Conservation (phyloP, 2,797 vertebrate genomes). For the Poeciliopsis paucimaculata region DNA sequence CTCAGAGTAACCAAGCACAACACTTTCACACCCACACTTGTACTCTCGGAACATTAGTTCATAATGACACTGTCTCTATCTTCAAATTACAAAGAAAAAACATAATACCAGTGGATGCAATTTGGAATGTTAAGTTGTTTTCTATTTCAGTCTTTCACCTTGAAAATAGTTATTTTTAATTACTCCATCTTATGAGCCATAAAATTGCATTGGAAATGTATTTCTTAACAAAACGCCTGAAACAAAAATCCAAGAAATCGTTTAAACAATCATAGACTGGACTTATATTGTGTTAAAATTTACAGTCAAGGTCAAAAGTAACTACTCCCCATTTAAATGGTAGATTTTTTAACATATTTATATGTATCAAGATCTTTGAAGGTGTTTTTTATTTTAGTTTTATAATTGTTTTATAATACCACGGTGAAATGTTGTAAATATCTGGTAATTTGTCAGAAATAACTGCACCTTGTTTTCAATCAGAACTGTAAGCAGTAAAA, state of each 20-base stretch:
- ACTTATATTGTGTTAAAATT: too few relatives aligned
- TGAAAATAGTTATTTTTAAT: constrained; percentile 16
- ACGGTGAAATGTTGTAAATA: background rate
- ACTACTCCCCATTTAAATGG: background rate
- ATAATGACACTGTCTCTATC: background rate
- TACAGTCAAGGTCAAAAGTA: background rate
- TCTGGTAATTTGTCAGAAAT: too few relatives aligned
- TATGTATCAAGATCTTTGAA: too few relatives aligned
- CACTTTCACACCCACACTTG: background rate
- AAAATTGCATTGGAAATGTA: background rate
- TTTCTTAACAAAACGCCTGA: background rate
- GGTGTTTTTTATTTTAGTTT: background rate
- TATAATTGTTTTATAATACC: background rate
- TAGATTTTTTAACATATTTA: too few relatives aligned
- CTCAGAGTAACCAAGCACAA: background rate
- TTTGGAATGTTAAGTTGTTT: constrained; percentile 1
- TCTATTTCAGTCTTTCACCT: constrained; percentile 2
- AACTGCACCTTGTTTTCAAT: too few relatives aligned
- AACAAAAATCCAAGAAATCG: background rate
- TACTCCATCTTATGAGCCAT: background rate
- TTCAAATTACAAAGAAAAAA: background rate
- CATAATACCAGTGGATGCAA: background rate
- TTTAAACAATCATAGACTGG: background rate
- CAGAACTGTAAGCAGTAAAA: background rate
- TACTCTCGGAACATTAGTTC: background rate